A percentile compares a stretch with the other conserved stretches of the same genome.
phyloP scores from a whole-genome alignment of 1,140 invertebrate genomes.

The Palaemon carinicauda region DNA sequence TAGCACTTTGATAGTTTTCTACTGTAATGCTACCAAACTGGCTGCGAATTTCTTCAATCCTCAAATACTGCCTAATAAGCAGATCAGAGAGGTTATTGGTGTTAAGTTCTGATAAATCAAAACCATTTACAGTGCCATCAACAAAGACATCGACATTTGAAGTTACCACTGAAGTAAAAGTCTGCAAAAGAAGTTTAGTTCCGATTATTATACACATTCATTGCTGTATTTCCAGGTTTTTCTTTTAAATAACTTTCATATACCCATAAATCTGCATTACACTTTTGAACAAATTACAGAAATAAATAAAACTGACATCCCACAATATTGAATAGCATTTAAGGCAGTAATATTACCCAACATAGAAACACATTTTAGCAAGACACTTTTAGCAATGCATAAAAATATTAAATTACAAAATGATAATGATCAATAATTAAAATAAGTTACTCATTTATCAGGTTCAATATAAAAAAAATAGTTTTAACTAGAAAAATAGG shows the following conservation, averaged over 20 bases:
- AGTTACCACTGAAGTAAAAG: not conserved
- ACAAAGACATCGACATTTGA: not conserved
- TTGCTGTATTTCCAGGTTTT: not conserved
- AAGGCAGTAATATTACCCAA: too few species aligned
- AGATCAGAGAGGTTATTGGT: not conserved
- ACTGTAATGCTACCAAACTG: slow-evolving; percentile 7
- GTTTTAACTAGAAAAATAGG: not conserved
- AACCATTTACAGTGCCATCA: not conserved
- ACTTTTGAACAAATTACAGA: too few species aligned
- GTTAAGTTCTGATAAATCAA: not conserved
- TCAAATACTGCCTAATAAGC: not conserved
- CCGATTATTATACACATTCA: not conserved
- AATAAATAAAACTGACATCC: too few species aligned
- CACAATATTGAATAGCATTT: too few species aligned
- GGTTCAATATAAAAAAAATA: too few species aligned
- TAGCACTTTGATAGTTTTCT: slow-evolving; percentile 18
- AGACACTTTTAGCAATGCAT: too few species aligned
- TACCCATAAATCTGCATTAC: too few species aligned
- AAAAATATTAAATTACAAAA: not conserved
- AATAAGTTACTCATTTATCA: too few species aligned
- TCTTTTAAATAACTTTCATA: too few species aligned
- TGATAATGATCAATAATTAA: too few species aligned
- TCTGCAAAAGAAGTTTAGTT: not conserved
- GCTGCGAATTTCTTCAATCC: not conserved
- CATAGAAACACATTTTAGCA: too few species aligned